phyloP scores from a whole-genome alignment of 2,797 vertebrate species.

The Pteropus rufus region DNA sequence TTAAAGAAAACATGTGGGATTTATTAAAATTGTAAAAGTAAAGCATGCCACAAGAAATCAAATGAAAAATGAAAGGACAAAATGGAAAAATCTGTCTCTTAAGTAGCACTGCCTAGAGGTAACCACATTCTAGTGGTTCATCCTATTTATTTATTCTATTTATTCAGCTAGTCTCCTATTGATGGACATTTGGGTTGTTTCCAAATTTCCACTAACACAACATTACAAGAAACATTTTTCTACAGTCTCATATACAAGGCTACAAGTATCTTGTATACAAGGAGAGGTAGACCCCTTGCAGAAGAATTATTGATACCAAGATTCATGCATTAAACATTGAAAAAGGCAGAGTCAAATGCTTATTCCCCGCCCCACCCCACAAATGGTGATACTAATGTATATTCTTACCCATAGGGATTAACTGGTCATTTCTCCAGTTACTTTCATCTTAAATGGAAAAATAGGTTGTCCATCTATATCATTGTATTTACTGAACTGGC shows the following conservation, averaged over 20 bases:
- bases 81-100: not conserved
- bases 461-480: not conserved
- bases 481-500: not conserved
- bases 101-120: not conserved
- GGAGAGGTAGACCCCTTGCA: not conserved
- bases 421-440: not conserved
- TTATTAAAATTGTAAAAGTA: slow-evolving; percentile 27
- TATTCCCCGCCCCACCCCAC: accelerated
- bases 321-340: not conserved
- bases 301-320: not conserved
- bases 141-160: not conserved
- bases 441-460: not conserved
- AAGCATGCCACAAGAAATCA: not conserved
- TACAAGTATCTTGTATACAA: not conserved
- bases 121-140: not conserved
- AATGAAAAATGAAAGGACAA: not conserved
- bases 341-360: not conserved
- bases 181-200: not conserved
- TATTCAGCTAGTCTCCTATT: not conserved
- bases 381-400: not conserved
- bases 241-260: not conserved
- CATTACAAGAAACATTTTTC: not conserved
- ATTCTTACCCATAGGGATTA: not conserved
- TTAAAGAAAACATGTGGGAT: slow-evolving; percentile 9
- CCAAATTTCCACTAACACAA: not conserved